These are phyloP conservation scores for Sigmodon hispidus DNA, from an alignment of 2,113 vertebrate genomes.

Conservation along the genomic window DNA sequence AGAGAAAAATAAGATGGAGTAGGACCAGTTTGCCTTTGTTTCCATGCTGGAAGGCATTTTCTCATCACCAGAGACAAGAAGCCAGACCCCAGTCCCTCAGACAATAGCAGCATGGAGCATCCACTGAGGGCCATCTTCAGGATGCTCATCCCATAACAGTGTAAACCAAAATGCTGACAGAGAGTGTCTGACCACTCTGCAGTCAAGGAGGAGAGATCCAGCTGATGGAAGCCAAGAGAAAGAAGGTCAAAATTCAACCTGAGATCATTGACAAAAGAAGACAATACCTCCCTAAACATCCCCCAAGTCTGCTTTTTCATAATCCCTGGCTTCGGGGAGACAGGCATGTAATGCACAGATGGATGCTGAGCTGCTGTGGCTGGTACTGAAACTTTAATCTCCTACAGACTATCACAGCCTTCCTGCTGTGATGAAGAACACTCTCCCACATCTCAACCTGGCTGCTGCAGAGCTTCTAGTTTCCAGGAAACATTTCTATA, in stretches of 20 bases:
- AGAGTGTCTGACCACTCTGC: accelerated
- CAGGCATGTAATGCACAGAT: accelerated
- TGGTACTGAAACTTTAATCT: accelerated
- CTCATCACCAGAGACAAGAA: neutral
- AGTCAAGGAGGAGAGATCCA: neutral
- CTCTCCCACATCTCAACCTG: neutral
- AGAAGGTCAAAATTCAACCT: neutral
- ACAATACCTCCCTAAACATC: accelerated
- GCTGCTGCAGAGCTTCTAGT: neutral
- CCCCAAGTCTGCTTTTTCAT: neutral
- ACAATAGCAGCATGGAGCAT: accelerated
- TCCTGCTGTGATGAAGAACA: neutral
- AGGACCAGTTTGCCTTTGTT: neutral
- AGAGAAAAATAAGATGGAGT: neutral
- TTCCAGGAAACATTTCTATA: neutral
- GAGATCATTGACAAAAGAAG: neutral
- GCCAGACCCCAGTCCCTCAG: neutral
- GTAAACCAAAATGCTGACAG: accelerated
- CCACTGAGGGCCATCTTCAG: neutral
- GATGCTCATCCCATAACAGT: accelerated
- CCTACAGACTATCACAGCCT: accelerated
- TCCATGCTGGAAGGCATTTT: neutral
- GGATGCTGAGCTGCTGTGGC: accelerated
- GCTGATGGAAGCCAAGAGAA: neutral
- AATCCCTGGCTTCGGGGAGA: accelerated